Conservation (phyloP, 2,797 vertebrate species). For the Monodelphis domestica region DNA sequence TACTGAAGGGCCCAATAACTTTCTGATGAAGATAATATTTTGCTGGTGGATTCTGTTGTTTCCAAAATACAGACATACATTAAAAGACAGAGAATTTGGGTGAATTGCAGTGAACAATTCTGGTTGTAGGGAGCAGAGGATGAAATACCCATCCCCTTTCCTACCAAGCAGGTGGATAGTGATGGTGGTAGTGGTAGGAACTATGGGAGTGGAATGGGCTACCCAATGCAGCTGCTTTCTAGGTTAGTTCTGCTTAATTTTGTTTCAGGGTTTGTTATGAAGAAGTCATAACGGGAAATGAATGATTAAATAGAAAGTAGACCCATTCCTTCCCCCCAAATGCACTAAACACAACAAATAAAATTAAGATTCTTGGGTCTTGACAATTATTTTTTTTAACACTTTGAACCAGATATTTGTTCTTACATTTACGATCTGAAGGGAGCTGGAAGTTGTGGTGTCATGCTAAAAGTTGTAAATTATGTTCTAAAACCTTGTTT, state of each 20-base stretch:
- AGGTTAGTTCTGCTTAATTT: neutral
- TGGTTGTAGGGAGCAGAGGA: neutral
- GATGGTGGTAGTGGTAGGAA: neutral
- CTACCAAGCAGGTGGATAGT: neutral
- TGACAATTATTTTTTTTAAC: neutral
- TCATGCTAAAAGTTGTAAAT: slow-evolving; percentile 34
- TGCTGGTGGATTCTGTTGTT: neutral
- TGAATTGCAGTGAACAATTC: neutral
- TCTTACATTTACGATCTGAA: neutral
- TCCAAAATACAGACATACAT: slow-evolving; percentile 8
- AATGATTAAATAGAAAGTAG: neutral
- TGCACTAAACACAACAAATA: neutral
- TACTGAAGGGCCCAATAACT: neutral
- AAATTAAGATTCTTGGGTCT: neutral
- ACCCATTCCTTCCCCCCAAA: neutral
- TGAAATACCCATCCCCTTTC: neutral
- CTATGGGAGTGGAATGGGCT: neutral
- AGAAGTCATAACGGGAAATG: neutral
- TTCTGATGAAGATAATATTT: neutral
- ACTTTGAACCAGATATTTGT: neutral
- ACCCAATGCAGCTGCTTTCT: neutral
- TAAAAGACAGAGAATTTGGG: neutral
- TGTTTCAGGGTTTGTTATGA: neutral
- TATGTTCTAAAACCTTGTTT: slow-evolving; percentile 1
- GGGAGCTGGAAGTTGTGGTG: slow-evolving; percentile 14